Evolutionary conservation across 2,888 invertebrate species (phyloP).

Genomic region (Drosophila fulvimacula): DNA sequence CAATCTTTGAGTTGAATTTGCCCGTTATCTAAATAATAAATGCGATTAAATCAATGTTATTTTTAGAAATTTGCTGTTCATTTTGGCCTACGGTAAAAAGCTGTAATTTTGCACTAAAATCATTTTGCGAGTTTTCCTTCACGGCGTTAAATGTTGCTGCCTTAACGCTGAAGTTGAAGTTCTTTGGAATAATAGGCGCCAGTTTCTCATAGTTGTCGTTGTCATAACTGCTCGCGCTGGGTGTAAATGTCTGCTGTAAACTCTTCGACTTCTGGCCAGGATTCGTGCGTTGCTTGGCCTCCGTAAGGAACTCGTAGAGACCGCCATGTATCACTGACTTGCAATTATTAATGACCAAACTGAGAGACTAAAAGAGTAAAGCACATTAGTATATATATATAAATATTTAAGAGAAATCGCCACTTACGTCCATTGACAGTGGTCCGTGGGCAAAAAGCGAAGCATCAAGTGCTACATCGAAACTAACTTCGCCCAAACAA

Average conservation of each 20-base stretch:
- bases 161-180: slow-evolving; percentile 90
- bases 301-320: slow-evolving; percentile 85
- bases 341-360: slow-evolving; percentile 85
- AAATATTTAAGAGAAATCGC: too few species aligned
- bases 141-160: slow-evolving; percentile 89
- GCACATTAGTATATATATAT: neutral
- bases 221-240: slow-evolving; percentile 62
- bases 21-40: slow-evolving; percentile 86
- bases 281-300: slow-evolving; percentile 82
- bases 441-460: slow-evolving; percentile 92
- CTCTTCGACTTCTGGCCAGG: slow-evolving; percentile 47
- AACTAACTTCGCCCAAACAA: slow-evolving; percentile 90
- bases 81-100: slow-evolving; percentile 87
- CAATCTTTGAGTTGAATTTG: slow-evolving; percentile 86
- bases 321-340: slow-evolving; percentile 86
- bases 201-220: slow-evolving; percentile 88
- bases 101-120: slow-evolving; percentile 89
- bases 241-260: slow-evolving; percentile 25
- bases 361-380: slow-evolving; percentile 81
- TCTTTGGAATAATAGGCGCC: slow-evolving; percentile 93
- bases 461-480: slow-evolving; percentile 91
- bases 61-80: neutral
- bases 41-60: neutral
- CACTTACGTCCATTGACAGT: slow-evolving; percentile 91
- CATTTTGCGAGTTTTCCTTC: slow-evolving; percentile 89